Evolutionary conservation across 1,140 invertebrate species (phyloP).

Genomic region (Ephestia elutella): DNA sequence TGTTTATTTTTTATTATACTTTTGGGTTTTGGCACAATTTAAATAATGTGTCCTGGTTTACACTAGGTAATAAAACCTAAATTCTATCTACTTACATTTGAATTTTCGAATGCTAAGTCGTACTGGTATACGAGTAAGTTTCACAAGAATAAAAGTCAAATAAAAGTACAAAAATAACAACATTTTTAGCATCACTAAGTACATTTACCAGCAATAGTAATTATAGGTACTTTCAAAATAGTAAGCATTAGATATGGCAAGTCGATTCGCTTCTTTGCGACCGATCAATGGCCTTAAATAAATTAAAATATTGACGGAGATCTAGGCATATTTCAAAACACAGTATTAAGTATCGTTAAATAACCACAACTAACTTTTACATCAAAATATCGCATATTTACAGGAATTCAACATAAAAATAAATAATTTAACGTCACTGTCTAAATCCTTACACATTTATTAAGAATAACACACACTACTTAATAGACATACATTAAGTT

Average conservation of each 20-base stretch:
- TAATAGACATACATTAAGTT: conserved; percentile 52
- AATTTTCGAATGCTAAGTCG: conserved; percentile 35
- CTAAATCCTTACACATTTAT: conserved; percentile 66
- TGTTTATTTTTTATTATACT: conserved; percentile 71
- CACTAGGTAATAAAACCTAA: conserved; percentile 66
- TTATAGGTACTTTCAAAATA: conserved; percentile 5
- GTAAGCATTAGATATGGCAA: conserved; percentile 25
- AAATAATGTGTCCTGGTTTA: conserved; percentile 70
- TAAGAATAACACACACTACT: conserved; percentile 62
- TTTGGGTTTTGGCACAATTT: conserved; percentile 73
- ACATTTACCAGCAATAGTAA: not conserved
- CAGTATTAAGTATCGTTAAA: conserved; percentile 58
- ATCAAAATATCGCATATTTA: conserved; percentile 68
- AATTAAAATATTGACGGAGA: conserved; percentile 46
- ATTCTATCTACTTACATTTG: conserved; percentile 52
- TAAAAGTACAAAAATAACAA: conserved; percentile 15
- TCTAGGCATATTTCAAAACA: conserved; percentile 45
- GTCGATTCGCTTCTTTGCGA: conserved; percentile 9
- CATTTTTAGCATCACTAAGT: not conserved
- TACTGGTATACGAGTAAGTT: conserved; percentile 1
- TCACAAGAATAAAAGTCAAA: conserved; percentile 30
- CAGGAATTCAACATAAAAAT: conserved; percentile 71
- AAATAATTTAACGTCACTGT: conserved; percentile 71
- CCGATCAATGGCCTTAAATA: conserved; percentile 15
- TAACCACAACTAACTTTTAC: conserved; percentile 67